Conservation (phyloP, 2,888 invertebrate species). For the Melinaea marsaeus region DNA sequence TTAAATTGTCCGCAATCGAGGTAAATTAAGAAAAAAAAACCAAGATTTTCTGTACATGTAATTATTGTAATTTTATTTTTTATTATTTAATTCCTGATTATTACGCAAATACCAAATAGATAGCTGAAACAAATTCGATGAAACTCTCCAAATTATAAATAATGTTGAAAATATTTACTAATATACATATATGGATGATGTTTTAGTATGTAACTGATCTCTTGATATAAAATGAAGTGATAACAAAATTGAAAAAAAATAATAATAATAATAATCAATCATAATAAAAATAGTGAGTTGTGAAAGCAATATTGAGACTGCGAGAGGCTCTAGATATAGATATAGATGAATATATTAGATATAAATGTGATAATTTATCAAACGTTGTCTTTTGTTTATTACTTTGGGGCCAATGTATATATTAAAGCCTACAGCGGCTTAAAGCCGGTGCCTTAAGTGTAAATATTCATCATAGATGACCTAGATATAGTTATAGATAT, state of each 20-base stretch:
- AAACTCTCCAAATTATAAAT: constrained; percentile 9
- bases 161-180: constrained; percentile 9
- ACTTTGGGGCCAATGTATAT: constrained; percentile 66
- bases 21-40: too few relatives aligned
- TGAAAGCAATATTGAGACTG: constrained; percentile 68
- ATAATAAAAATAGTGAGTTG: constrained; percentile 42
- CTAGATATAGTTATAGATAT: constrained; percentile 44
- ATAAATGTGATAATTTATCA: constrained; percentile 12
- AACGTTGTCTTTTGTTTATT: constrained; percentile 23
- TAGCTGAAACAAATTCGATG: constrained; percentile 1
- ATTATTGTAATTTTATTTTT: neutral
- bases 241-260: constrained; percentile 3
- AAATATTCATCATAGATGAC: constrained; percentile 71
- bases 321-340: constrained; percentile 55
- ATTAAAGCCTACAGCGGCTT: constrained; percentile 49
- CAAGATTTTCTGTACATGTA: too few relatives aligned
- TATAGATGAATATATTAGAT: constrained; percentile 21
- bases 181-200: constrained; percentile 5
- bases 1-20: too few relatives aligned
- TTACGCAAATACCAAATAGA: constrained; percentile 19
- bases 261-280: constrained; percentile 1
- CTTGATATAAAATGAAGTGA: neutral
- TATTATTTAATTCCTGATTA: neutral
- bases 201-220: constrained; percentile 9
- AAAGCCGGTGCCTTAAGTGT: constrained; percentile 70